Base-by-base conservation (phyloP, 2,113 vertebrate genomes). In the Romanogobio albipinnatus region DNA sequence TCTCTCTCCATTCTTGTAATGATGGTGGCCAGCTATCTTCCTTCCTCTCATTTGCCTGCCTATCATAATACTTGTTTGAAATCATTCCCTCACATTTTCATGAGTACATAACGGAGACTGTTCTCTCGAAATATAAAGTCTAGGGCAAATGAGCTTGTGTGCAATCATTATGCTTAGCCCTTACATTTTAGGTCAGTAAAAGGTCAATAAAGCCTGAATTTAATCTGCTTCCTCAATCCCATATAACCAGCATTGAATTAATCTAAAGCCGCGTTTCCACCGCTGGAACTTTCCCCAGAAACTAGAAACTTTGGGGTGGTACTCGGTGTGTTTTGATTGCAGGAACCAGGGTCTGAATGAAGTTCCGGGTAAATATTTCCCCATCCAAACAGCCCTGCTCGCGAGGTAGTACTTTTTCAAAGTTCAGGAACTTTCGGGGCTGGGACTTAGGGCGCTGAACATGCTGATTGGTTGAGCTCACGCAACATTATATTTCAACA, bases 61-160 rank as follows among this genome's bases (percentile, higher is more conserved):
- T 70, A 70, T 70, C 66, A n/a, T 5, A 70, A 70, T 22, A 70
- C 17, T 39, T 70, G 66, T 39, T 70, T 70, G 66, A 39, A 56
- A 56, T 56, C 53, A 43, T 70, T 70, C 9, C 9, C 43, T 49
- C 70, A 74, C 6, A 47, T 47, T 74, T 74, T 74, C 43, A 74
- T 74, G 13, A 74, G 11, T 49, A 49, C n/a, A 74, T 26, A 74
- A 49, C 8, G 70, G 10, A 24, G 33, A 70, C 15, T 10, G 43
- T 24, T 73, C 43, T 24, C 43, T 3, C n/a, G 11, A 73, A 47
- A 24, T 8, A 47, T 14, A 73, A 24, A 74, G 22, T 2, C 1
- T n/a, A 13, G 5, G 22, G 11, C 10, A 73, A 14, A 45, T 45
- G 1, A 13, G 11, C n/a, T 22, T 45, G 39, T 73, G 4, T 7